phyloP scores from a whole-genome alignment of 1,140 invertebrate genomes.

The Drosophila sp. region DNA sequence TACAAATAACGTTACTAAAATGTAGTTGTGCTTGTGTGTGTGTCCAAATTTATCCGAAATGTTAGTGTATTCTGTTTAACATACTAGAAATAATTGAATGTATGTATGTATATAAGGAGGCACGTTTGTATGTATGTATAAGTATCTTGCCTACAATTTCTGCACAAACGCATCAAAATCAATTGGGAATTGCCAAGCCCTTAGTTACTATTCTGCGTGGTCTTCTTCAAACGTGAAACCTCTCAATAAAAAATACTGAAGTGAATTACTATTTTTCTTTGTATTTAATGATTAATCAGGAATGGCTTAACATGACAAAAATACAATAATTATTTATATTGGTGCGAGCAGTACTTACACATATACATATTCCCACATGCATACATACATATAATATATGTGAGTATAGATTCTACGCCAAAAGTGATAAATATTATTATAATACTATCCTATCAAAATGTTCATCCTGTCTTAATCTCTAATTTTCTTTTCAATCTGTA shows the following conservation, averaged over 20 bases:
- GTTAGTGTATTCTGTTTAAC: constrained; percentile 15
- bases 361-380: constrained; percentile 3
- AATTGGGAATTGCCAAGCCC: constrained; percentile 25
- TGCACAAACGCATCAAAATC: constrained; percentile 35
- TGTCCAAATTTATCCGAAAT: constrained; percentile 23
- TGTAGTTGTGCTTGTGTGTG: constrained; percentile 68
- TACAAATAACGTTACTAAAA: constrained; percentile 14
- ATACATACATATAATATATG: constrained; percentile 7
- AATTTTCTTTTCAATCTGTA: constrained; percentile 36
- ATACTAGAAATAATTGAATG: constrained; percentile 13
- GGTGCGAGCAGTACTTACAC: constrained; percentile 26
- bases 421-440: constrained; percentile 2
- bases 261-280: not conserved
- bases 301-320: constrained; percentile 47
- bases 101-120: constrained; percentile 9
- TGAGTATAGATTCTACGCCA: constrained; percentile 12
- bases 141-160: constrained; percentile 8
- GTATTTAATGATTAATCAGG: constrained; percentile 52
- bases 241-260: not conserved
- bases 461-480: constrained; percentile 26
- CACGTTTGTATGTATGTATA: constrained; percentile 35
- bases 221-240: not conserved
- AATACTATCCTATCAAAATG: constrained; percentile 3
- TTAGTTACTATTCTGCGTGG: constrained; percentile 7
- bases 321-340: constrained; percentile 2